phyloP scores from a whole-genome alignment of 2,113 vertebrate species.

The Protomyctophum bolini region DNA sequence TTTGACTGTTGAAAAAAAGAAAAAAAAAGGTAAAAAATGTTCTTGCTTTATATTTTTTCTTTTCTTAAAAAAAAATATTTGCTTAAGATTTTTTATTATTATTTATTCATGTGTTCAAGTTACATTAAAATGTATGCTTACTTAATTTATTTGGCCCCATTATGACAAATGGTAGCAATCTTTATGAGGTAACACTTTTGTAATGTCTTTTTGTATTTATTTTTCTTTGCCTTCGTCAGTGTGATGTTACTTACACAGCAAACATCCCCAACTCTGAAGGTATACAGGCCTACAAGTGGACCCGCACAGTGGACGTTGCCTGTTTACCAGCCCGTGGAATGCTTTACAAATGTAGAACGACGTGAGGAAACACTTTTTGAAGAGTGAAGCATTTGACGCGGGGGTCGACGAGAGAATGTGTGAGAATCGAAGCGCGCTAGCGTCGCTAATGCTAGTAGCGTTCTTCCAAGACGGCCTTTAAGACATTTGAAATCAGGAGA shows the following conservation, averaged over 20 bases:
- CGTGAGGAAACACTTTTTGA: no score
- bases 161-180: conserved; percentile 21
- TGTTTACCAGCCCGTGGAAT: no score
- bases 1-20: conserved; percentile 9
- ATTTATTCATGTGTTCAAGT: conserved; percentile 39
- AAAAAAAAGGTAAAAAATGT: neutral
- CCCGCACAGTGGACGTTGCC: no score
- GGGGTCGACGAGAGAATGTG: no score
- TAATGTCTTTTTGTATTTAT: neutral
- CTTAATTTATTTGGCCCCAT: conserved; percentile 27
- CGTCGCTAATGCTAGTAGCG: no score
- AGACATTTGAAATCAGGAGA: no score
- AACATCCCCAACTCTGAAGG: no score
- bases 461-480: no score
- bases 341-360: no score
- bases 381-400: no score
- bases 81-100: neutral
- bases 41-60: neutral
- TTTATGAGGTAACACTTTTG: conserved; percentile 12
- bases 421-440: no score
- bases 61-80: neutral
- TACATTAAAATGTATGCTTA: conserved; percentile 36
- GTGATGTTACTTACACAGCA: conserved; percentile 3
- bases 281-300: no score
- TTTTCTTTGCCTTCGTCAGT: conserved; percentile 22